A percentile compares a stretch with the other conserved stretches of the same genome.
Evolutionary conservation across 2,888 invertebrate species (phyloP).

Genomic region (Seira musarum): DNA sequence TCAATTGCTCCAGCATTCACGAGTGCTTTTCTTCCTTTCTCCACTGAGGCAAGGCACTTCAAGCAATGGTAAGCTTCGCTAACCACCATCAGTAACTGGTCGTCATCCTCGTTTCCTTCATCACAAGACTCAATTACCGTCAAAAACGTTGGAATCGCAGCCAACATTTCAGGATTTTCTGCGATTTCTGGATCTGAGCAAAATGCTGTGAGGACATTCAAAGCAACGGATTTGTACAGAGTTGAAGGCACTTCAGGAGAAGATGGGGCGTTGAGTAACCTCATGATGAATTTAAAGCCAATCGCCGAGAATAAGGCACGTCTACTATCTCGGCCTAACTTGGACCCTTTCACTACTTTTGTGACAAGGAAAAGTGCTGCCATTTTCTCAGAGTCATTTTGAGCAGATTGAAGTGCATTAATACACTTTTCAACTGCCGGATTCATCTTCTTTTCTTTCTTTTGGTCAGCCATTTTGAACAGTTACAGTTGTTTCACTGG

Average conservation of each 20-base stretch:
- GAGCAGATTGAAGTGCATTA: conserved; percentile 83
- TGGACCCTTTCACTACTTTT: conserved; percentile 88
- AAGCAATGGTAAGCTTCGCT: conserved; percentile 71
- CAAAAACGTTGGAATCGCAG: conserved; percentile 85
- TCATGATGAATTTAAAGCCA: conserved; percentile 88
- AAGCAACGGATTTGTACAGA: conserved; percentile 91
- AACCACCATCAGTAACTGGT: conserved; percentile 77
- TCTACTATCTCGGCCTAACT: conserved; percentile 84
- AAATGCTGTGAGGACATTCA: conserved; percentile 90
- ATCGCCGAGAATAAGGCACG: conserved; percentile 90
- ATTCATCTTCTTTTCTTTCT: conserved; percentile 62
- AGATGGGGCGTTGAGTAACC: conserved; percentile 81
- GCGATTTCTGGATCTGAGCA: conserved; percentile 86
- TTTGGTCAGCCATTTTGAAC: conserved; percentile 39
- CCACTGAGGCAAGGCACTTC: conserved; percentile 71
- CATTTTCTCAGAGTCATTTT: conserved; percentile 91
- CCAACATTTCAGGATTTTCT: conserved; percentile 86
- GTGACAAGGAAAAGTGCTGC: conserved; percentile 94
- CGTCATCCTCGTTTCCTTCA: conserved; percentile 85
- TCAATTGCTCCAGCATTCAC: conserved; percentile 84
- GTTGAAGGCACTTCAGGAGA: conserved; percentile 91
- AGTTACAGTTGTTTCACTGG: no score
- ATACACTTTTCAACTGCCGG: conserved; percentile 86
- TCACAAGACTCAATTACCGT: conserved; percentile 89
- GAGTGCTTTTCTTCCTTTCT: conserved; percentile 85